phyloP scores from a whole-genome alignment of 1,140 invertebrate genomes.

The Drosophila saltans region DNA sequence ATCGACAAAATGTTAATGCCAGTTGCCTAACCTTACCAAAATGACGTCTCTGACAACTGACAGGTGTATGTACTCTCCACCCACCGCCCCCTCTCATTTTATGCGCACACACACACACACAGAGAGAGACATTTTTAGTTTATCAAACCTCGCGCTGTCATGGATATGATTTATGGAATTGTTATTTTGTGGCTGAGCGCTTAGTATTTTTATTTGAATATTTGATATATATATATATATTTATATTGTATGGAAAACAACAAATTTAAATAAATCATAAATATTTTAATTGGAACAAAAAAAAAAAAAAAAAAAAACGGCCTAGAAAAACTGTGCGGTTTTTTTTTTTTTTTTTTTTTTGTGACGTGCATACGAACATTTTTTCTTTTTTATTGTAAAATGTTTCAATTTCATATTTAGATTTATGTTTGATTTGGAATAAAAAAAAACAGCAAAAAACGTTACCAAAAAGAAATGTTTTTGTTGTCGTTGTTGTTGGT shows the following conservation, averaged over 20 bases:
- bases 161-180: slow-evolving; percentile 14
- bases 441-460: too few relatives aligned
- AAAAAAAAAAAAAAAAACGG: slow-evolving; percentile 18
- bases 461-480: too few relatives aligned
- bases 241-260: slow-evolving; percentile 33
- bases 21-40: neutral
- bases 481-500: neutral
- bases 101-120: neutral
- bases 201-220: slow-evolving; percentile 4
- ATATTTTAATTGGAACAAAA: slow-evolving; percentile 10
- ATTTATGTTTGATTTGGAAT: too few relatives aligned
- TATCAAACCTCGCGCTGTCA: slow-evolving; percentile 13
- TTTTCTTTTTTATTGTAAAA: slow-evolving; percentile 15
- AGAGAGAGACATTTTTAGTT: neutral
- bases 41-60: slow-evolving; percentile 8
- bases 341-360: slow-evolving; percentile 11
- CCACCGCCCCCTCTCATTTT: too few relatives aligned
- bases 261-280: slow-evolving; percentile 20
- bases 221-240: slow-evolving; percentile 23
- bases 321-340: slow-evolving; percentile 70
- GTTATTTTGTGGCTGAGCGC: slow-evolving; percentile 8
- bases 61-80: neutral
- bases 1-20: slow-evolving; percentile 6
- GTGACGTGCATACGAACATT: slow-evolving; percentile 74
- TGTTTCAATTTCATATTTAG: too few relatives aligned